A percentile compares a stretch with the other conserved stretches of the same genome.
phyloP scores from a whole-genome alignment of 2,113 vertebrate species.

The Cyanoramphus novaezelandiae region DNA sequence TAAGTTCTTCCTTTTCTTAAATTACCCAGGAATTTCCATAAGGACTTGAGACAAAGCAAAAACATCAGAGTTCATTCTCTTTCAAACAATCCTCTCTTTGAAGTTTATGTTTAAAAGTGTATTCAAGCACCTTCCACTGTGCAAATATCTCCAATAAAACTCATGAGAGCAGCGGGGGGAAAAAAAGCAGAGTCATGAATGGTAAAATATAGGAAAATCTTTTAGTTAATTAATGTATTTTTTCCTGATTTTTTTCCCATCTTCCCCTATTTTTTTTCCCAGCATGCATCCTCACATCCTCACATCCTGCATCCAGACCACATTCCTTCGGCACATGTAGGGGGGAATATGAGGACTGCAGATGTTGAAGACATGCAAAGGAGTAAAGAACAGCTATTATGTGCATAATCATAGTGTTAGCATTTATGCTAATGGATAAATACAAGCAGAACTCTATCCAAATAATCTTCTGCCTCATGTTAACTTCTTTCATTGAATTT shows the following conservation, averaged over 20 bases:
- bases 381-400: neutral
- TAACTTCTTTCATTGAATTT: neutral
- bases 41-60: neutral
- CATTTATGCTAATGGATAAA: neutral
- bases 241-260: neutral
- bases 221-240: neutral
- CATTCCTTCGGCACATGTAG: neutral
- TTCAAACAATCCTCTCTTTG: neutral
- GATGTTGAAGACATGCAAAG: neutral
- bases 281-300: neutral
- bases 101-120: neutral
- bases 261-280: neutral
- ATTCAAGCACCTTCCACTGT: neutral
- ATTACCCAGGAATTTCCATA: neutral
- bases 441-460: neutral
- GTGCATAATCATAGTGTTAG: neutral
- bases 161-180: neutral
- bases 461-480: neutral
- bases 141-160: neutral
- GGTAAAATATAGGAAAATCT: neutral
- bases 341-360: accelerated
- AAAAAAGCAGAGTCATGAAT: neutral
- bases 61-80: neutral
- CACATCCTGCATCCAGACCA: neutral
- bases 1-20: neutral